Conservation (phyloP, 2,888 invertebrate species). For the Galerucella calmariensis region DNA sequence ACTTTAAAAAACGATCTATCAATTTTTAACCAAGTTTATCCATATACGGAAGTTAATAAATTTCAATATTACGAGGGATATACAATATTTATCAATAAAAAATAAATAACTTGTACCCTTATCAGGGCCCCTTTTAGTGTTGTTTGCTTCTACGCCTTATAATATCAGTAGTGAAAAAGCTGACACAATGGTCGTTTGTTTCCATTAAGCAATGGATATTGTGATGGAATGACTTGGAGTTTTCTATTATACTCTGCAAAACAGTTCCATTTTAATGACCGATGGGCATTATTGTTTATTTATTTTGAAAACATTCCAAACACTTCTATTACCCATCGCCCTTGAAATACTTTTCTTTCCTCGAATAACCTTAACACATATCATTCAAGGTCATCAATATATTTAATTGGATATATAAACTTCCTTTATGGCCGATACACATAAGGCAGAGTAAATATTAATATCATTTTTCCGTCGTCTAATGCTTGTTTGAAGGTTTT, state of each 20-base stretch:
- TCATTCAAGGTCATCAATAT: not conserved
- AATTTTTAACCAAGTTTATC: too few species aligned
- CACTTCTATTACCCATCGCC: not conserved
- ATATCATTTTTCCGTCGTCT: not conserved
- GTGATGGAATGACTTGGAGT: not conserved
- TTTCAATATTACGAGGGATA: too few species aligned
- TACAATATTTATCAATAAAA: too few species aligned
- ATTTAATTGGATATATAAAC: not conserved
- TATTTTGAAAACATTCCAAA: not conserved
- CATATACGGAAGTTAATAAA: too few species aligned
- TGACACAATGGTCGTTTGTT: conserved; percentile 15
- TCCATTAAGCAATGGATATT: conserved; percentile 4
- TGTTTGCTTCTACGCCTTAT: not conserved
- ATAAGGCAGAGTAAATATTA: not conserved
- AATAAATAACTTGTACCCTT: not conserved
- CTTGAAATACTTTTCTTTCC: not conserved
- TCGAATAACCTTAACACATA: not conserved
- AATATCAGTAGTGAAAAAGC: not conserved
- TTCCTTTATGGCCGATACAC: not conserved
- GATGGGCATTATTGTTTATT: too few species aligned
- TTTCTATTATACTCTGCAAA: not conserved
- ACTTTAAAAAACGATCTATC: too few species aligned
- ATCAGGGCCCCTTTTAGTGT: not conserved
- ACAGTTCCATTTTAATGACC: not conserved
- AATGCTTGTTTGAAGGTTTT: not conserved